phyloP scores from a whole-genome alignment of 2,797 vertebrate genomes.

The Clarias fuscus region DNA sequence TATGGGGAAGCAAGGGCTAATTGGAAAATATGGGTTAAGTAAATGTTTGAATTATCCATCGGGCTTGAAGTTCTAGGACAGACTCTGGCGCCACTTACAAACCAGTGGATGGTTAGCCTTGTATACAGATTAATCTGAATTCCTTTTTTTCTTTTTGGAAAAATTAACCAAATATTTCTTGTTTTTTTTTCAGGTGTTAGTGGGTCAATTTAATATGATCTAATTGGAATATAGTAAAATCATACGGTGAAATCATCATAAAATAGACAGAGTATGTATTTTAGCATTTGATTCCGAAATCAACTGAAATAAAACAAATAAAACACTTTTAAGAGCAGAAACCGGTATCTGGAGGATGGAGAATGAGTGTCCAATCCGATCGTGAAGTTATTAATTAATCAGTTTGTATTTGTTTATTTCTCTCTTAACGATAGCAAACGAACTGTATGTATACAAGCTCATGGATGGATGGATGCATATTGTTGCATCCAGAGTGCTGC shows the following conservation, averaged over 20 bases:
- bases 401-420: background rate
- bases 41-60: conserved; percentile 63
- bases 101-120: background rate
- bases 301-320: background rate
- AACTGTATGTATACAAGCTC: background rate
- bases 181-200: background rate
- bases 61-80: background rate
- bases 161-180: background rate
- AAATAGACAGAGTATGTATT: background rate
- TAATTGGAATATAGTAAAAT: background rate
- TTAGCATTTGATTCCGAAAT: background rate
- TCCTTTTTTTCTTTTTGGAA: background rate
- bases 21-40: conserved; percentile 77
- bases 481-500: background rate
- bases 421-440: background rate
- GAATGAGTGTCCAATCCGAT: background rate
- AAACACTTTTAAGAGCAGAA: background rate
- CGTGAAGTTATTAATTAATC: background rate
- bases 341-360: background rate
- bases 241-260: background rate
- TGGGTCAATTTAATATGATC: background rate
- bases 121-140: background rate
- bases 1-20: conserved; percentile 68
- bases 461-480: background rate
- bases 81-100: background rate